Evolutionary conservation across 2,113 vertebrate genomes (phyloP).

Genomic region (Ardeotis arabs): DNA sequence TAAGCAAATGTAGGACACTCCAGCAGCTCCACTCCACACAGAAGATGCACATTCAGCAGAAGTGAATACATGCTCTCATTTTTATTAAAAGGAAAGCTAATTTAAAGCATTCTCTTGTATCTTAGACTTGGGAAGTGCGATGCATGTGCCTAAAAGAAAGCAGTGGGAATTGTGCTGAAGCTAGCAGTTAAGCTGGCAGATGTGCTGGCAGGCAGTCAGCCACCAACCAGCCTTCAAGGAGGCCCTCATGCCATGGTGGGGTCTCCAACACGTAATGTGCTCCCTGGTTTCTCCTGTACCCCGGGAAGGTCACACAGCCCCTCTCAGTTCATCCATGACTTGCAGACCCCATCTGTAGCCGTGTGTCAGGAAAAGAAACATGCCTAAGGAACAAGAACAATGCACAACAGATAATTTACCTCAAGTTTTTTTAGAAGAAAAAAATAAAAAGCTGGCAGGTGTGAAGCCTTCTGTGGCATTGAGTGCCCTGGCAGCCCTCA

Average conservation of each 20-base stretch:
- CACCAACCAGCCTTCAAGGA: background rate
- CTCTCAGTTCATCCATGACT: fast-evolving
- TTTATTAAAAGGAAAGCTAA: background rate
- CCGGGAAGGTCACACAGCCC: background rate
- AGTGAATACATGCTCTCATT: background rate
- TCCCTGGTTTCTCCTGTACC: background rate
- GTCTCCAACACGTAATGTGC: fast-evolving
- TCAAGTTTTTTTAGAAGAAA: background rate
- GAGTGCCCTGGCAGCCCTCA: background rate
- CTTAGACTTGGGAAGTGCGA: fast-evolving
- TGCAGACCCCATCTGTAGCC: fast-evolving
- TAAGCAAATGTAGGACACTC: background rate
- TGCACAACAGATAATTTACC: background rate
- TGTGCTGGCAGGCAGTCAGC: fast-evolving
- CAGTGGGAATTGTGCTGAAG: background rate
- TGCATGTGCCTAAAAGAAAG: background rate
- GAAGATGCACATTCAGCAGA: background rate
- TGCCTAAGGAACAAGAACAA: background rate
- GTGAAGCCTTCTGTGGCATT: background rate
- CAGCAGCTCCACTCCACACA: background rate
- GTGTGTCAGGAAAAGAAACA: background rate
- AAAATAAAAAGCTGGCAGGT: background rate
- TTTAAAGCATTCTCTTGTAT: background rate
- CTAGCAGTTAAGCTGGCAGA: too few species aligned
- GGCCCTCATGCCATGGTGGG: fast-evolving